Evolutionary conservation across 1,140 invertebrate genomes (phyloP).

Genomic region (Scaptomyza hsui): DNA sequence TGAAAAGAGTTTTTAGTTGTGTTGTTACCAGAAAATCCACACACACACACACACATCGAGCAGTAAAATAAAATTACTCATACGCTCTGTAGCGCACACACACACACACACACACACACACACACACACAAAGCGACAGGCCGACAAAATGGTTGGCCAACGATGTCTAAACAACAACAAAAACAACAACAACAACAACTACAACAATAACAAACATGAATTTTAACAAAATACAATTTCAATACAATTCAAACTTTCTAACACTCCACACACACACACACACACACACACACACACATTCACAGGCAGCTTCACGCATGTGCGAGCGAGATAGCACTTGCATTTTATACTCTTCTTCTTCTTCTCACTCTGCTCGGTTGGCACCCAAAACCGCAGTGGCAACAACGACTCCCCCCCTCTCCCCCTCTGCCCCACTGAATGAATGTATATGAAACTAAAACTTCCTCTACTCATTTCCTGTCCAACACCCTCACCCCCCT

Average conservation of each 20-base stretch:
- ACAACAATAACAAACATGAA: slow-evolving; percentile 79
- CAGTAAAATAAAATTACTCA: slow-evolving; percentile 54
- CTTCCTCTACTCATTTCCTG: slow-evolving; percentile 82
- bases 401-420: slow-evolving; percentile 35
- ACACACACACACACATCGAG: slow-evolving; percentile 31
- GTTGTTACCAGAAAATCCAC: slow-evolving; percentile 63
- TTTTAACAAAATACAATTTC: slow-evolving; percentile 83
- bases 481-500: slow-evolving; percentile 6
- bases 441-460: slow-evolving; percentile 77
- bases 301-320: slow-evolving; percentile 2
- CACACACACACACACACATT: slow-evolving; percentile 9
- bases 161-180: slow-evolving; percentile 70
- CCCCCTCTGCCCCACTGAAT: slow-evolving; percentile 9
- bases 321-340: slow-evolving; percentile 31
- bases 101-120: slow-evolving; percentile 47
- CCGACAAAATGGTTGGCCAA: slow-evolving; percentile 80
- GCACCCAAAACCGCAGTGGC: slow-evolving; percentile 71
- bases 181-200: slow-evolving; percentile 28
- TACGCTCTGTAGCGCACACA: slow-evolving; percentile 52
- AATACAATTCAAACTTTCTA: slow-evolving; percentile 84
- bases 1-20: slow-evolving; percentile 68
- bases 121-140: slow-evolving; percentile 48
- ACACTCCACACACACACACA: slow-evolving; percentile 54
- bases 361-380: neutral
- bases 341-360: slow-evolving; percentile 9